A percentile compares a stretch with the other conserved stretches of the same genome.
phyloP scores from a whole-genome alignment of 2,888 invertebrate genomes.

The Hyles lineata region DNA sequence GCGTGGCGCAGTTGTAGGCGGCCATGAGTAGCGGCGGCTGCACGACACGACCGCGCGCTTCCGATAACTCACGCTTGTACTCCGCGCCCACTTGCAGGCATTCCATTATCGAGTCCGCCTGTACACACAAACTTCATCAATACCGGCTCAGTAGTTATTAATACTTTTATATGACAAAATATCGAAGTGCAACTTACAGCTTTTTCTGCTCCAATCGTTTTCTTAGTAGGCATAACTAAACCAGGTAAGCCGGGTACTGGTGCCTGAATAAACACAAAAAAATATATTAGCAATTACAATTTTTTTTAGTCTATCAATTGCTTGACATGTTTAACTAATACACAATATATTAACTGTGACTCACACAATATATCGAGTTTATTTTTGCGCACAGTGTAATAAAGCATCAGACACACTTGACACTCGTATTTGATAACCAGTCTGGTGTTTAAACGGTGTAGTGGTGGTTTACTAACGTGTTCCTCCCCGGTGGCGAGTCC shows the following conservation, averaged over 20 bases:
- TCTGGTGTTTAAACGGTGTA: neutral
- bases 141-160: neutral
- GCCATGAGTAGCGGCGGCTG: conserved; percentile 92
- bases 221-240: conserved; percentile 93
- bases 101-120: conserved; percentile 96
- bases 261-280: conserved; percentile 61
- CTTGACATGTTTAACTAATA: no score
- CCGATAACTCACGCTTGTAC: conserved; percentile 85
- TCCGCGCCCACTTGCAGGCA: conserved; percentile 91
- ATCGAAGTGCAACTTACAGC: conserved; percentile 86
- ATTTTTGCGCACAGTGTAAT: neutral
- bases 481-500: conserved; percentile 91
- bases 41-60: conserved; percentile 79
- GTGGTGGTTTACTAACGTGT: conserved; percentile 53
- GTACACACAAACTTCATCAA: neutral
- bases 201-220: conserved; percentile 94
- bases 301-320: no score
- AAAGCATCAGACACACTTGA: no score
- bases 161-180: neutral
- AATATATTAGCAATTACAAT: no score
- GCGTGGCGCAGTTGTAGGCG: conserved; percentile 89
- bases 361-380: neutral
- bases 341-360: no score
- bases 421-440: no score
- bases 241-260: conserved; percentile 89